These are phyloP conservation scores for Drosophila sp. DNA, from an alignment of 1,140 invertebrate genomes.

Conservation along the genomic window DNA sequence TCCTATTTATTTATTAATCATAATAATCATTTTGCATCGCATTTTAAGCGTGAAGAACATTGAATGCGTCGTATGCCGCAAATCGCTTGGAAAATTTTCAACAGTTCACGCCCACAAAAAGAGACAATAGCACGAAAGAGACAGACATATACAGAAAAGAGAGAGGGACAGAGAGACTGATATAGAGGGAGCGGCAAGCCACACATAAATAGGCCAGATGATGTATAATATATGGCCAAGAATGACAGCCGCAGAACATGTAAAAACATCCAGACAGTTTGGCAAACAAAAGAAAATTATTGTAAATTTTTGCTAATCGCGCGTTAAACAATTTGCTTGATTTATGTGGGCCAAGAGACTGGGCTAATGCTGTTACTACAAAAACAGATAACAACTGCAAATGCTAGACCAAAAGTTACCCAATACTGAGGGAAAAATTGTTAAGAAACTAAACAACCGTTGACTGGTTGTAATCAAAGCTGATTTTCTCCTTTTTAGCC, in stretches of 20 bases:
- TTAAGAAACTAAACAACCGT: neutral
- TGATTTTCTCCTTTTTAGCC: no score
- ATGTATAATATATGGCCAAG: constrained; percentile 38
- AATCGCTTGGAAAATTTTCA: constrained; percentile 81
- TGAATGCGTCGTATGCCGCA: constrained; percentile 81
- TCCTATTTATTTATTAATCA: constrained; percentile 82
- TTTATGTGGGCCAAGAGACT: constrained; percentile 57
- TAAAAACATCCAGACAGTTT: constrained; percentile 55
- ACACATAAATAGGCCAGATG: constrained; percentile 49
- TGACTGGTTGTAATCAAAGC: no score
- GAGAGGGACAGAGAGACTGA: constrained; percentile 1
- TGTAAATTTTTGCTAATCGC: constrained; percentile 81
- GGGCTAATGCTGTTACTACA: constrained; percentile 30
- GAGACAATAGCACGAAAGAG: constrained; percentile 53
- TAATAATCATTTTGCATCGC: constrained; percentile 79
- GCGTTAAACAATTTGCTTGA: constrained; percentile 82
- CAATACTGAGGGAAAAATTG: neutral
- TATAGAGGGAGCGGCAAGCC: neutral
- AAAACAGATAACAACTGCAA: neutral
- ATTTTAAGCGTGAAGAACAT: constrained; percentile 80
- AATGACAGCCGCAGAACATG: constrained; percentile 49
- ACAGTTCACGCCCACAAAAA: constrained; percentile 53
- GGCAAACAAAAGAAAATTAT: constrained; percentile 72
- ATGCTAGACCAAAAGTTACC: neutral
- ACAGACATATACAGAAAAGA: constrained; percentile 15